Percentiles rank a stretch among this genome's conserved stretches.
phyloP scores from a whole-genome alignment of 2,888 invertebrate genomes.

The Cetonia aurata region DNA sequence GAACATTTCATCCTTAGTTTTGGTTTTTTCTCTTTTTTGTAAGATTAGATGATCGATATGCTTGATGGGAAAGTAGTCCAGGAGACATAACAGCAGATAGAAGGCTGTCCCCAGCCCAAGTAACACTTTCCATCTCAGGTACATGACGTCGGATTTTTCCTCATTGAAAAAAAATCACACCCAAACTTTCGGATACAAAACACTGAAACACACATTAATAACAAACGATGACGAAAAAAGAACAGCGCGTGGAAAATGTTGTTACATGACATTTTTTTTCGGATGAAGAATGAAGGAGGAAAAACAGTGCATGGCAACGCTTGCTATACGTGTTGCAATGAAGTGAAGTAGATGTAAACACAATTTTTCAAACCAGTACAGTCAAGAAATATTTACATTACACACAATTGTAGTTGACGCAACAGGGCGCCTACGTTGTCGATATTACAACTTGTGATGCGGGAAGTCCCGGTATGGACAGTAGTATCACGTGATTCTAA shows the following conservation, averaged over 20 bases:
- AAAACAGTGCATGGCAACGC: too few species aligned
- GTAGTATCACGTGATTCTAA: too few species aligned
- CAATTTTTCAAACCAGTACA: too few species aligned
- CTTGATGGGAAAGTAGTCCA: constrained; percentile 50
- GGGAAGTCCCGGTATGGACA: too few species aligned
- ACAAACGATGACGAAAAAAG: background rate
- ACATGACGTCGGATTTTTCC: constrained; percentile 50
- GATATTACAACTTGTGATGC: too few species aligned
- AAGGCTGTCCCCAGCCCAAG: constrained; percentile 58
- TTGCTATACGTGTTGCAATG: too few species aligned
- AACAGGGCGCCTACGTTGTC: too few species aligned
- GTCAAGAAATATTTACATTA: too few species aligned
- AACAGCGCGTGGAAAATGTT: constrained; percentile 6
- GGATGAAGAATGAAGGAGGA: too few species aligned
- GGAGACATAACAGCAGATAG: constrained; percentile 57
- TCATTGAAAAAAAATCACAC: constrained; percentile 20
- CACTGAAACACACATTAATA: background rate
- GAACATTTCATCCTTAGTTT: constrained; percentile 1
- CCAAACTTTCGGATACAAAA: background rate
- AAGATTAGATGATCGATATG: constrained; percentile 23
- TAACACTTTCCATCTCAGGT: constrained; percentile 58
- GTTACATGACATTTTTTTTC: constrained; percentile 23
- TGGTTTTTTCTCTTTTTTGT: constrained; percentile 2
- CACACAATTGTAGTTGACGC: too few species aligned
- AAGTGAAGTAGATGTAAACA: too few species aligned